These are phyloP conservation scores for Anaspis maculata DNA, from an alignment of 2,888 invertebrate genomes.

Conservation along the genomic window DNA sequence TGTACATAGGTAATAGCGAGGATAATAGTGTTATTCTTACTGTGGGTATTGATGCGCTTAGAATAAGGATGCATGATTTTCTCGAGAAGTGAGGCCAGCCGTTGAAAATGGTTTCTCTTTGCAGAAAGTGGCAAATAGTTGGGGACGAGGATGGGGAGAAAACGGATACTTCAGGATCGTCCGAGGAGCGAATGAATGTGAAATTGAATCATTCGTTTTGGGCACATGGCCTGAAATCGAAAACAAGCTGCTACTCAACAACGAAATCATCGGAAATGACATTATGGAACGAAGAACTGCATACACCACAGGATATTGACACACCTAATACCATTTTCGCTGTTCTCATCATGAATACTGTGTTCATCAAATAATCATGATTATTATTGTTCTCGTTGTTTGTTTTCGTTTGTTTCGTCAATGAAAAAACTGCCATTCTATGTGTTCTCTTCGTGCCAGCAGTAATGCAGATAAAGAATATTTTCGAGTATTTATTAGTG, in stretches of 20 bases:
- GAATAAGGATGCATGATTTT: no score
- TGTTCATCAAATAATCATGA: no score
- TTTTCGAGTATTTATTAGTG: no score
- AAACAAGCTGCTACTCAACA: conserved; percentile 18
- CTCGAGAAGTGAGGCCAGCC: no score
- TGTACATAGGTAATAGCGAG: no score
- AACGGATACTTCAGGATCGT: conserved; percentile 81
- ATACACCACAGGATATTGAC: no score
- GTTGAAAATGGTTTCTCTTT: conserved; percentile 30
- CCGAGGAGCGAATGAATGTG: conserved; percentile 78
- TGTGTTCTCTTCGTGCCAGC: no score
- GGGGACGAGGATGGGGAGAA: conserved; percentile 91
- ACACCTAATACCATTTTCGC: no score
- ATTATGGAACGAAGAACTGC: conserved; percentile 1
- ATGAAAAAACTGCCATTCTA: conserved; percentile 10
- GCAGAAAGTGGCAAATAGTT: conserved; percentile 88
- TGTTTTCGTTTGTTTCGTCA: conserved; percentile 5
- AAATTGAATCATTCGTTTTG: conserved; percentile 83
- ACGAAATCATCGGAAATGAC: conserved; percentile 4
- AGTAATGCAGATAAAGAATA: no score
- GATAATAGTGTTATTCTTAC: no score
- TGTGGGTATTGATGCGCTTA: no score
- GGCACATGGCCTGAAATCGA: conserved; percentile 58
- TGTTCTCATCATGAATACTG: not conserved
- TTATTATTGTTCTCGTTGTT: no score